phyloP scores from a whole-genome alignment of 2,113 vertebrate genomes.

The Hippocampus comes region DNA sequence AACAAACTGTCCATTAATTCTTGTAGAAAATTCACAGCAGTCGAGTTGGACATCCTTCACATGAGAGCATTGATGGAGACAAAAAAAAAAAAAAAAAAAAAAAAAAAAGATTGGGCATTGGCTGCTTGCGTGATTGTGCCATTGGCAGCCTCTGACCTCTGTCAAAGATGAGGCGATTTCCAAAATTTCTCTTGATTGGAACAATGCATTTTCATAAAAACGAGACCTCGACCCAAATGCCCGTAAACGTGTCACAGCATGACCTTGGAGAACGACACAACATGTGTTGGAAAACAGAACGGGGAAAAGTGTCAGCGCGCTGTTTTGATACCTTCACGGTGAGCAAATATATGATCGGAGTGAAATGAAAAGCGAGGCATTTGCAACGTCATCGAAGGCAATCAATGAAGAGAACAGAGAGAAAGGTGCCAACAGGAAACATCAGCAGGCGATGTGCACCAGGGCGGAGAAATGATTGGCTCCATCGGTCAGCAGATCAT shows the following conservation, averaged over 20 bases:
- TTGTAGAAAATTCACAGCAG: slow-evolving; percentile 30
- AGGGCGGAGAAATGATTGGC: neutral
- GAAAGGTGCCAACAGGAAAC: neutral
- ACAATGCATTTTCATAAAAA: slow-evolving; percentile 1
- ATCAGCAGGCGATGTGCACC: neutral
- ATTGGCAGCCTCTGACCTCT: neutral
- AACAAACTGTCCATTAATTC: slow-evolving; percentile 31
- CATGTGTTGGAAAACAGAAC: slow-evolving; percentile 32
- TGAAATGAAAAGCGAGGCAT: neutral
- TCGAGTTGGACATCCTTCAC: neutral
- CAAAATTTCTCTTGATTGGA: neutral
- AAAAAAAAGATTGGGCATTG: neutral
- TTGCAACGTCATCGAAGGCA: neutral
- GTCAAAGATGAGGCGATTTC: neutral
- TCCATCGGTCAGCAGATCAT: neutral
- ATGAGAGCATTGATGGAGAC: neutral
- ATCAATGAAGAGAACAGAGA: neutral
- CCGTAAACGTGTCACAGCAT: slow-evolving; percentile 3
- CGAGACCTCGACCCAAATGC: neutral
- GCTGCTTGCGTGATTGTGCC: neutral
- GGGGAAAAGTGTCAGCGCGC: slow-evolving; percentile 18
- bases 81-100: neutral
- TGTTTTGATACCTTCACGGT: neutral
- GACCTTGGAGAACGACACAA: neutral
- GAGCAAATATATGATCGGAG: neutral